Conservation (phyloP, 2,797 vertebrate genomes). For the Siniperca undulata region DNA sequence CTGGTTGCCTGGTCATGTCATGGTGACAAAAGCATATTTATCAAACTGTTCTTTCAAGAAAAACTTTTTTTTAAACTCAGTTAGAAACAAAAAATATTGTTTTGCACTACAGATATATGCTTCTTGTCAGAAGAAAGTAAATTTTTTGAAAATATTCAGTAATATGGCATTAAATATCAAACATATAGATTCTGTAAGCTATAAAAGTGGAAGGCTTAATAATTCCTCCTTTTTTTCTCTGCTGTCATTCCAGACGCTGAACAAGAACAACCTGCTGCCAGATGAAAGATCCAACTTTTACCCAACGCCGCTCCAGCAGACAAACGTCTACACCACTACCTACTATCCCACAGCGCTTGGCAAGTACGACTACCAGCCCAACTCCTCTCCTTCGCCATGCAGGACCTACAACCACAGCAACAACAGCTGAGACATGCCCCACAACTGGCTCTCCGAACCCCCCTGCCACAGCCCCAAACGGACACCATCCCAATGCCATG, state of each 20-base stretch:
- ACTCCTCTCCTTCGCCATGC: conserved; percentile 95
- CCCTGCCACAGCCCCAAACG: conserved; percentile 18
- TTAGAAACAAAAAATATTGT: neutral
- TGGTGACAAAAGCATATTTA: neutral
- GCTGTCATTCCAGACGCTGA: conserved; percentile 90
- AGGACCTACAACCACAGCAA: conserved; percentile 95
- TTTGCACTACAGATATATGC: neutral
- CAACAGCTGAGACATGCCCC: conserved; percentile 89
- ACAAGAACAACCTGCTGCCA: conserved; percentile 98
- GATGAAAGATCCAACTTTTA: conserved; percentile 97
- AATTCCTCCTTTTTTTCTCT: conserved; percentile 21
- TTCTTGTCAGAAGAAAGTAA: neutral
- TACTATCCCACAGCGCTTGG: conserved; percentile 95
- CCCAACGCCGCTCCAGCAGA: conserved; percentile 92
- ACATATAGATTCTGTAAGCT: neutral
- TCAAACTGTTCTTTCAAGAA: neutral
- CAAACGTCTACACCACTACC: conserved; percentile 98
- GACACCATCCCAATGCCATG: conserved; percentile 46
- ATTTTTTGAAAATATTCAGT: neutral
- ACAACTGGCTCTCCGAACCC: conserved; percentile 29
- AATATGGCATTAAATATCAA: neutral
- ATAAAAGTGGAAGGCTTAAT: neutral
- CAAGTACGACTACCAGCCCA: conserved; percentile 96
- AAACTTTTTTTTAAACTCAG: neutral
- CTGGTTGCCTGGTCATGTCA: neutral